A percentile compares a stretch with the other conserved stretches of the same genome.
These are phyloP conservation scores for Dendropsophus ebraccatus DNA, from an alignment of 2,113 vertebrate species.

Conservation along the genomic window DNA sequence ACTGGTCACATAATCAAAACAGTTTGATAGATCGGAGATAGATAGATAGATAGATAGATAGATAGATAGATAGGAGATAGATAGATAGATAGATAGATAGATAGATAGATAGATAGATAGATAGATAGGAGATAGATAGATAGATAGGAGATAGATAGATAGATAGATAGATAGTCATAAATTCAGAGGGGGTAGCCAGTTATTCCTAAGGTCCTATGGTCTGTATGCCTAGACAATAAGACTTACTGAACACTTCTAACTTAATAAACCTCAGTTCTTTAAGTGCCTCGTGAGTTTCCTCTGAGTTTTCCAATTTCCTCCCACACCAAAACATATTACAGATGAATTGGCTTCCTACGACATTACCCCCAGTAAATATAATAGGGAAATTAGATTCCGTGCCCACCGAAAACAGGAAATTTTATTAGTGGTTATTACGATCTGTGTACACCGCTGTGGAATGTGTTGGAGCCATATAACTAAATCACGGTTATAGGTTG, in stretches of 20 bases:
- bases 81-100: neutral
- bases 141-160: conserved; percentile 7
- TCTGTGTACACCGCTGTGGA: neutral
- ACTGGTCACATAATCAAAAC: too few relatives aligned
- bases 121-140: conserved; percentile 6
- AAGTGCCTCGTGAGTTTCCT: neutral
- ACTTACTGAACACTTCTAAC: neutral
- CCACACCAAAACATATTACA: neutral
- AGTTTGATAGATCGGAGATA: neutral
- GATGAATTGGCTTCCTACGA: neutral
- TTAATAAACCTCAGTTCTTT: neutral
- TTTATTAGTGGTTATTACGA: neutral
- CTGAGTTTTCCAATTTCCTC: neutral
- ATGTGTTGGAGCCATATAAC: neutral
- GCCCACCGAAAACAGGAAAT: neutral
- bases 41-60: neutral
- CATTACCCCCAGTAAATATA: neutral
- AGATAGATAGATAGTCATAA: neutral
- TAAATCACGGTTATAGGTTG: neutral
- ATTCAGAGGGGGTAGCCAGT: too few relatives aligned
- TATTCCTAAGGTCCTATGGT: too few relatives aligned
- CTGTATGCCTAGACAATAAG: neutral
- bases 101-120: neutral
- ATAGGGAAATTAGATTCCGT: neutral
- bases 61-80: neutral